These are phyloP conservation scores for Amblyjoppa fuscipennis DNA, from an alignment of 2,888 invertebrate species.

Conservation along the genomic window DNA sequence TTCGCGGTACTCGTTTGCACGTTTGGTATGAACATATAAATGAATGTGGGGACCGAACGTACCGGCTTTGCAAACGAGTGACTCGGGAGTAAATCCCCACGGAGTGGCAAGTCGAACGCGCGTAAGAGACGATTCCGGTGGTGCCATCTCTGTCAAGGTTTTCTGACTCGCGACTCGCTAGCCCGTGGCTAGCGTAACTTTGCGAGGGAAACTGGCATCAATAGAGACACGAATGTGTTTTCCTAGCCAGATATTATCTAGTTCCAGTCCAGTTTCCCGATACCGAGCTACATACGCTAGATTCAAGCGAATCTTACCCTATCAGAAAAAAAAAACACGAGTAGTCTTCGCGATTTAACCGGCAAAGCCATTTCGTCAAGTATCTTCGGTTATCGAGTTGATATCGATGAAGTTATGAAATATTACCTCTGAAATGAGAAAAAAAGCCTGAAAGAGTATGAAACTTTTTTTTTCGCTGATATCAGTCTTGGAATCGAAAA, in stretches of 20 bases:
- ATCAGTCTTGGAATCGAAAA: constrained; percentile 29
- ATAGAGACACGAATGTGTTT: no score
- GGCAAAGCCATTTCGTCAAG: not conserved
- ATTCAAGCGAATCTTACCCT: not conserved
- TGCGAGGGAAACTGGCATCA: no score
- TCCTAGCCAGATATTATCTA: not conserved
- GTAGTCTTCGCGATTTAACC: not conserved
- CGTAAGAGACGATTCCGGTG: no score
- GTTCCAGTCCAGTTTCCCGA: not conserved
- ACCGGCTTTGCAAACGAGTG: no score
- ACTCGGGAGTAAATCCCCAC: no score
- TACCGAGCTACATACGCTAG: not conserved
- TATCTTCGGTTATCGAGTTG: not conserved
- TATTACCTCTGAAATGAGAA: not conserved
- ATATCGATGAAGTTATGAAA: not conserved
- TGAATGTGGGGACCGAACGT: no score
- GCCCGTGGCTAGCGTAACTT: no score
- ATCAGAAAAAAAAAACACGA: not conserved
- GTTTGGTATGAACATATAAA: no score
- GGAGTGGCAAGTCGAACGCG: no score
- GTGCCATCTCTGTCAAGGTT: no score
- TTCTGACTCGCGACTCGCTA: no score
- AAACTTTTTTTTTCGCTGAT: constrained; percentile 1
- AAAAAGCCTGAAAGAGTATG: not conserved
- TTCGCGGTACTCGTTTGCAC: no score